phyloP scores from a whole-genome alignment of 23 tunicate species.

The Oikopleura vanhoeffeni region DNA sequence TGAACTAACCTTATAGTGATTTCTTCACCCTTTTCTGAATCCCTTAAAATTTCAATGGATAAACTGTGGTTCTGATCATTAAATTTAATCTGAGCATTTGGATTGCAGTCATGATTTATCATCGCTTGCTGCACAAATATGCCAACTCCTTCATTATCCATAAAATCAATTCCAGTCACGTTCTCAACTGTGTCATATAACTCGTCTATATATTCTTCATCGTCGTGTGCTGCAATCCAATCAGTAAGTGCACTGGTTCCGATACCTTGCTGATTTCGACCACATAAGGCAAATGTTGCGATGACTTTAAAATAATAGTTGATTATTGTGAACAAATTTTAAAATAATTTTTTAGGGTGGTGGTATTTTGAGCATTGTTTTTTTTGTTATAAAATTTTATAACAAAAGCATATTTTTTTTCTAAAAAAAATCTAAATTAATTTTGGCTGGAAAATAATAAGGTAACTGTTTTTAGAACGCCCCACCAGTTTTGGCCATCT shows the following conservation, averaged over 20 bases:
- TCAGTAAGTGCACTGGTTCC: not conserved
- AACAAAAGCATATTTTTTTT: too few relatives aligned
- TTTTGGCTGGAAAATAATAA: too few relatives aligned
- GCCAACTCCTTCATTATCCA: constrained; percentile 10
- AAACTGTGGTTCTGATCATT: not conserved
- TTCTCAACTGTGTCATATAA: not conserved
- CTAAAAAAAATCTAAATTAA: too few relatives aligned
- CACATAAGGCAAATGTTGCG: not conserved
- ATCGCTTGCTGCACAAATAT: not conserved
- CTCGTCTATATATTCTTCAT: not conserved
- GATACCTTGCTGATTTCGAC: not conserved
- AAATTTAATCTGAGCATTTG: constrained; percentile 5
- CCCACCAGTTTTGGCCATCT: too few relatives aligned
- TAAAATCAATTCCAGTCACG: not conserved
- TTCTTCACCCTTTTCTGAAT: constrained; percentile 7
- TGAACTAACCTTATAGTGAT: not conserved
- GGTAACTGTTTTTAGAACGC: too few relatives aligned
- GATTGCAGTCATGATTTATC: constrained; percentile 5
- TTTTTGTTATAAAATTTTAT: too few relatives aligned
- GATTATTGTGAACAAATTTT: too few relatives aligned
- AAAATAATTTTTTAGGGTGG: too few relatives aligned
- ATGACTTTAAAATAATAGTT: too few relatives aligned
- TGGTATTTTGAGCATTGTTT: too few relatives aligned
- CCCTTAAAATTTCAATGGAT: not conserved
- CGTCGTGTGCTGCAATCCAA: not conserved